phyloP scores from a whole-genome alignment of 2,888 invertebrate genomes.

The Rhamnusium bicolor region DNA sequence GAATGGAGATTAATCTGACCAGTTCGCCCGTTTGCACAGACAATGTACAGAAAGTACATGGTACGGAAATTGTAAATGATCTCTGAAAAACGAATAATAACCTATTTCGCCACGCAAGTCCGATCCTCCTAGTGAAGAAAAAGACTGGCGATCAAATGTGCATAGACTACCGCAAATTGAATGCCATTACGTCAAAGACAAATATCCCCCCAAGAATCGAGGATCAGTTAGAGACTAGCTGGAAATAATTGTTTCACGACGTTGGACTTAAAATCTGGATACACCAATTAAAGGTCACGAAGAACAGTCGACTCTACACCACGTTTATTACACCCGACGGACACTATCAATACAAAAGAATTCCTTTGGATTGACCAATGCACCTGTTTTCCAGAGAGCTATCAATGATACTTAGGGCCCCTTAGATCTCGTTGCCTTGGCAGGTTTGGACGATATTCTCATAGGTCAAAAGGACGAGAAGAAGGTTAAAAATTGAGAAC shows the following conservation, averaged over 20 bases:
- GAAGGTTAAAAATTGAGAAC: no score
- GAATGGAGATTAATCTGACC: no score
- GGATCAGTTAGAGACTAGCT: conserved; percentile 1
- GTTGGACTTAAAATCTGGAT: background rate
- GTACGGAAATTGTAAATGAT: background rate
- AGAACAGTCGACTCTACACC: background rate
- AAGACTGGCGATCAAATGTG: background rate
- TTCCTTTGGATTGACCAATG: no score
- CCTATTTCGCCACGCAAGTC: background rate
- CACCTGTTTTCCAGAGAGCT: no score
- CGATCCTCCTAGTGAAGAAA: background rate
- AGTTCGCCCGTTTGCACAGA: no score
- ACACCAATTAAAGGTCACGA: background rate
- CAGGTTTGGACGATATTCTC: no score
- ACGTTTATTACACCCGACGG: background rate
- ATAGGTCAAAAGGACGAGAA: no score
- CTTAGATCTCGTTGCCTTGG: no score
- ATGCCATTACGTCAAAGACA: conserved; percentile 6
- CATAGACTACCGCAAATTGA: no score
- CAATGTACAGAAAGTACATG: no score
- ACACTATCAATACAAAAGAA: background rate
- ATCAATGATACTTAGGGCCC: no score
- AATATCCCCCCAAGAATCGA: background rate
- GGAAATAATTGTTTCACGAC: no score
- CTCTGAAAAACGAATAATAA: background rate